Conservation (phyloP, 1,140 invertebrate species). For the Hyposmocoma kahamanoa region DNA sequence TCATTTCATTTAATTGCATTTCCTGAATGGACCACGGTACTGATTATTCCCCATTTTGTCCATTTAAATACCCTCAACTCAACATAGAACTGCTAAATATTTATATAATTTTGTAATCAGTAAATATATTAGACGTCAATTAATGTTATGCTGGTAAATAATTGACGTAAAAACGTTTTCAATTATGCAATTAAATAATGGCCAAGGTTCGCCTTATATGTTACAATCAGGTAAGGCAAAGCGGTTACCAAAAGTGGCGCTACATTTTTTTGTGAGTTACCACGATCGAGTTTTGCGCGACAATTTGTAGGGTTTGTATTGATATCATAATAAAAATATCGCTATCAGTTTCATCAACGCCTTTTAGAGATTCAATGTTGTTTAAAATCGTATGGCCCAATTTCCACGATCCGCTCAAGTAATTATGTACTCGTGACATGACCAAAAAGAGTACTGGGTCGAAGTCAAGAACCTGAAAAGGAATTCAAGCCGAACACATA, state of each 20-base stretch:
- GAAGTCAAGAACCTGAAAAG: no score
- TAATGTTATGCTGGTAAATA: conserved; percentile 49
- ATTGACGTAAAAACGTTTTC: conserved; percentile 56
- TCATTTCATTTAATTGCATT: conserved; percentile 68
- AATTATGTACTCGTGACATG: conserved; percentile 32
- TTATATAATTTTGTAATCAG: conserved; percentile 53
- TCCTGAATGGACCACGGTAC: conserved; percentile 30
- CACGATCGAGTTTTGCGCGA: conserved; percentile 16
- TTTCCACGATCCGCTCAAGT: conserved; percentile 25
- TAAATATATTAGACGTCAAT: conserved; percentile 57
- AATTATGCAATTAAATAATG: conserved; percentile 52
- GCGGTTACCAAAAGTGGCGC: conserved; percentile 25
- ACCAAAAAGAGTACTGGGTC: conserved; percentile 38
- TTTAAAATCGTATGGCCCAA: conserved; percentile 29
- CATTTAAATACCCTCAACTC: conserved; percentile 21
- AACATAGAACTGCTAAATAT: conserved; percentile 33
- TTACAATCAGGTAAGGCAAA: conserved; percentile 9
- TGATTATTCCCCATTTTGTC: conserved; percentile 30
- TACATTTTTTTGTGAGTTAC: conserved; percentile 19
- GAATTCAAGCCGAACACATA: no score
- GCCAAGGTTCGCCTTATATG: conserved; percentile 35
- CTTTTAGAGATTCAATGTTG: not conserved
- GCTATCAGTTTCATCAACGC: not conserved
- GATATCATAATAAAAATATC: conserved; percentile 8
- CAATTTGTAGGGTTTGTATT: conserved; percentile 29